Base-by-base conservation (phyloP, 1,140 invertebrate species). In the Tribolium castaneum region DNA sequence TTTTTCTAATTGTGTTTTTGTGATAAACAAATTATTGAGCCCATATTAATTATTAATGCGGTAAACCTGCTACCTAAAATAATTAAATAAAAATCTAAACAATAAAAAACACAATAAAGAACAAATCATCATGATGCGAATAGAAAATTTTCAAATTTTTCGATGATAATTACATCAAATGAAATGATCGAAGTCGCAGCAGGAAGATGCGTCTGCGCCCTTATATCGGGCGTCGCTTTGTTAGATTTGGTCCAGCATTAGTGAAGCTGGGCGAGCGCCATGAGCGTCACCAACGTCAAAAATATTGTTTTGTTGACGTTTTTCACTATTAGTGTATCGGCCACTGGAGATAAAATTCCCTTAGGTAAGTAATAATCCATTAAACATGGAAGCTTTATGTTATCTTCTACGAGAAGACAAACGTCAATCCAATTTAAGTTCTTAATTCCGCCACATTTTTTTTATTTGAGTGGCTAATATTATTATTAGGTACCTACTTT, bases 341-440 rank as follows among this genome's bases (percentile, higher is more conserved):
- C 80, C 10, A 81, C 78, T 30, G 80, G 81, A 14, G 85, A 86
- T 56, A 86, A 86, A 80, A 85, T 86, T 56, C 85, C 85, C 9
- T 75, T 86, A 75, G 85, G 85, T 86, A 79, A 84, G 84, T 81
- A 3, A 22, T 10, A 25, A 70, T 49, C 5, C 7, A 75, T 39
- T 56, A 7, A 7, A 10, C 9, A 3, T 39, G 34, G 1, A 39
- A 30, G 25, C 25, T 30, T 30, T 30, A 3, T 30, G 25, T 30
- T 4, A 30, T 30, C 16, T 19, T 19, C 16, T 19, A 19, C 16
- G 16, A 19, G 16, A 19, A 19, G 16, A 19, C 16, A 19, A 19
- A 19, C 16, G 16, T 19, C 16, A 19, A 19, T 19, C 16, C 16
- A 1, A 19, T 1, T 19, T 19, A 19, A 19, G 16, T 19, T n/a